These are phyloP conservation scores for Stigmatopora argus DNA, from an alignment of 2,113 vertebrate species.

Conservation along the genomic window DNA sequence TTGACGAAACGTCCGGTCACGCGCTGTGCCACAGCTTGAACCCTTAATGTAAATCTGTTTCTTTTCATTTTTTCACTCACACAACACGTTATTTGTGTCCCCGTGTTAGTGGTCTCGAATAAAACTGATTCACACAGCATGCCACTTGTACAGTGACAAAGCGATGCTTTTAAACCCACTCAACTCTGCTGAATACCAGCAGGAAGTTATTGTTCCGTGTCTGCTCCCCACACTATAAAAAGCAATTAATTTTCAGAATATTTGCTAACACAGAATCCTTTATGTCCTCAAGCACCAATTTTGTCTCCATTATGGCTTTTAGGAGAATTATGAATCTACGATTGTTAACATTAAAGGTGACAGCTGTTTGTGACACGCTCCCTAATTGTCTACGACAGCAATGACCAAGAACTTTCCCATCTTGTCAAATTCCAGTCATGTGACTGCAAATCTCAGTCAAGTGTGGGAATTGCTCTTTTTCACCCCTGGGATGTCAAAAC, in stretches of 20 bases:
- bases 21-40: background rate
- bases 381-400: background rate
- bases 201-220: slow-evolving; percentile 3
- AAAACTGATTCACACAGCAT: background rate
- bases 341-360: slow-evolving; percentile 4
- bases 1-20: too few species aligned
- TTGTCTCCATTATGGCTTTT: slow-evolving; percentile 7
- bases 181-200: slow-evolving; percentile 17
- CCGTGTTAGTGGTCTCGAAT: background rate
- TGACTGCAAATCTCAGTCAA: slow-evolving; percentile 3
- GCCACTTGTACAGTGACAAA: background rate
- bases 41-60: background rate
- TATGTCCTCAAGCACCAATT: slow-evolving; percentile 12
- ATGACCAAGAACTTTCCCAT: slow-evolving; percentile 34
- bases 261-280: slow-evolving; percentile 1
- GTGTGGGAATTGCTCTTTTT: slow-evolving; percentile 37
- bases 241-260: background rate
- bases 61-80: background rate
- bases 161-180: slow-evolving; percentile 25
- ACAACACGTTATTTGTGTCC: background rate
- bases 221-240: background rate
- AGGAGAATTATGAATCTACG: background rate
- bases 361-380: slow-evolving; percentile 11
- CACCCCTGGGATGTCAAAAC: background rate
- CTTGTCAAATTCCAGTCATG: slow-evolving; percentile 23